phyloP scores from a whole-genome alignment of 2,113 vertebrate genomes.

The Zingel zingel region DNA sequence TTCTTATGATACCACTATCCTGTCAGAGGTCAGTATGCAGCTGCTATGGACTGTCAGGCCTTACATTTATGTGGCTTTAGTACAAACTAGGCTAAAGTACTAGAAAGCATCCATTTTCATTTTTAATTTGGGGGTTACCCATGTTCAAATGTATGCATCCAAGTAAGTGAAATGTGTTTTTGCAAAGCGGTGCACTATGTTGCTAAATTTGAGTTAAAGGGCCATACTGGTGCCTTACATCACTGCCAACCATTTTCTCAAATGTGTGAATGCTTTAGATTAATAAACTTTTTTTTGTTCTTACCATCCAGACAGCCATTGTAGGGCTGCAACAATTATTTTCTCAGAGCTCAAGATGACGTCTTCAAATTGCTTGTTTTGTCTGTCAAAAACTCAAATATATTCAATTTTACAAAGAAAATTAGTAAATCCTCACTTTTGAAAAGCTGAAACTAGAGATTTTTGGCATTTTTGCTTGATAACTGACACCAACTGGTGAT shows the following conservation, averaged over 20 bases:
- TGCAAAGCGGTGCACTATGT: not conserved
- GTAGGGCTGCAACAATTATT: not conserved
- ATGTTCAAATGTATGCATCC: not conserved
- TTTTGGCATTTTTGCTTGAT: not conserved
- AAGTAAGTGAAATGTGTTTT: not conserved
- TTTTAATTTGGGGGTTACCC: not conserved
- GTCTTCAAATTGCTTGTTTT: not conserved
- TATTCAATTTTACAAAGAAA: not conserved
- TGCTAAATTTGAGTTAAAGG: not conserved
- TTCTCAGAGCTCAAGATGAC: not conserved
- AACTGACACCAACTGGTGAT: not conserved
- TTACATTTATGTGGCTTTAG: not conserved
- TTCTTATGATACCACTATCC: conserved; percentile 97
- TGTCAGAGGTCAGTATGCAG: conserved; percentile 90
- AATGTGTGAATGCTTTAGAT: not conserved
- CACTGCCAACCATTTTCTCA: conserved; percentile 25
- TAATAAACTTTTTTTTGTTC: not conserved
- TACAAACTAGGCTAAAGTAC: not conserved
- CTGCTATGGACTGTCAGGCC: not conserved
- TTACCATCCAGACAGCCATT: not conserved
- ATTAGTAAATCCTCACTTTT: not conserved
- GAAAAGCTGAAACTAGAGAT: not conserved
- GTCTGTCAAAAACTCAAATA: not conserved
- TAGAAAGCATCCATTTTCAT: not conserved
- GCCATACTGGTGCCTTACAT: not conserved